phyloP scores from a whole-genome alignment of 2,888 invertebrate genomes.

The Calameuta filiformis region DNA sequence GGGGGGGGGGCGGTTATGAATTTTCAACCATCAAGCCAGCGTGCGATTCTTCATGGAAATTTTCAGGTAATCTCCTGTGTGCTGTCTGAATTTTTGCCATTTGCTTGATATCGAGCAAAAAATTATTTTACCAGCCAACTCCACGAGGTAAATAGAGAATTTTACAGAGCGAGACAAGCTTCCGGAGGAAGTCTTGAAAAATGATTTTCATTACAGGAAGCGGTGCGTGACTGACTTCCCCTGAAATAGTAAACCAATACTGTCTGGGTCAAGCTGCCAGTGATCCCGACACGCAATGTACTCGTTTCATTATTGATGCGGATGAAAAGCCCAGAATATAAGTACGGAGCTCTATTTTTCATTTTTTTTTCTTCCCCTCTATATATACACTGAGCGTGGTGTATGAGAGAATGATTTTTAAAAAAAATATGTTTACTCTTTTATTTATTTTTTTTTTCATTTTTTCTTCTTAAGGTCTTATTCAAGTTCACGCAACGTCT shows the following conservation, averaged over 20 bases:
- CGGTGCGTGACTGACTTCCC: background rate
- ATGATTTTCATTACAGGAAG: background rate
- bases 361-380: background rate
- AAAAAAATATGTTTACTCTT: no score
- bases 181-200: background rate
- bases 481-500: background rate
- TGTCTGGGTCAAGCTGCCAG: background rate
- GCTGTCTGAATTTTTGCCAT: background rate
- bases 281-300: background rate
- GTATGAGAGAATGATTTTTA: no score
- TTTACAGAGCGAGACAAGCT: background rate
- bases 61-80: background rate
- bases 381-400: background rate
- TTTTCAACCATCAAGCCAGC: background rate
- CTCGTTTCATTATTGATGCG: background rate
- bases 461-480: background rate
- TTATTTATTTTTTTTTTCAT: background rate
- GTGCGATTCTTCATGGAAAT: background rate
- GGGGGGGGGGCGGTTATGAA: background rate
- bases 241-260: background rate
- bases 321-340: background rate
- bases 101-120: background rate
- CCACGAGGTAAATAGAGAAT: background rate
- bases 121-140: background rate
- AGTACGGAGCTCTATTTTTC: background rate